Evolutionary conservation across 2,888 invertebrate genomes (phyloP), one percentile per base, ranked within the genome.

Genomic region (Apamea anceps): DNA sequence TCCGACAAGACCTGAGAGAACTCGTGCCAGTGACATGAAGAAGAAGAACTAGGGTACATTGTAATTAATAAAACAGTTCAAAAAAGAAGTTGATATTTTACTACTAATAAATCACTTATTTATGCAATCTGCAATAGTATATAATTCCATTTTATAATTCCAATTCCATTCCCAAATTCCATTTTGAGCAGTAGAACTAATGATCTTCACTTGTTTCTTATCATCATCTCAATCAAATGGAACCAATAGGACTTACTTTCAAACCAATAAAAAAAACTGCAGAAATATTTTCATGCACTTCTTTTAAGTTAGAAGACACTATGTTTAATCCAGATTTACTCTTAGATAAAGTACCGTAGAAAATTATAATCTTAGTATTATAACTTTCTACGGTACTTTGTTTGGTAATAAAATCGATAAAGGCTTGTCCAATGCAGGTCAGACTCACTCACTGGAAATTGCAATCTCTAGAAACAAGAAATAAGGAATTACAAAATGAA

Each of bases 391-490:
- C n/a, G n/a, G n/a, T n/a, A n/a, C n/a, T n/a, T n/a, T n/a, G n/a
- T n/a, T n/a, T 68, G 51, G 54, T n/a, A 72, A 87, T 80, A 75
- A 81, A 80, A 85, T 77, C 75, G 25, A 79, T 80, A 45, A 70
- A 70, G 15, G 74, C 63, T 75, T 79, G 28, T 78, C 57, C 75
- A 66, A 65, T 84, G 76, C 72, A 76, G 82, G 84, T 85, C 51
- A 77, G 54, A 72, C 32, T 72, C 76, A 80, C 37, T 67, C 77
- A 75, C 70, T 83, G 75, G 80, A 83, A 88, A 88, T 81, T 80
- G 81, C 76, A 86, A 89, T 88, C 66, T 88, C 62, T 62, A 79
- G 83, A 77, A 42, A 71, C 45, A 71, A n/a, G 25, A 74, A 79
- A 75, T 73, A 80, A 84, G 82, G 48, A 82, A 84, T 76, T 78